phyloP scores from a whole-genome alignment of 2,113 vertebrate species.

The Cercopithecus mona region DNA sequence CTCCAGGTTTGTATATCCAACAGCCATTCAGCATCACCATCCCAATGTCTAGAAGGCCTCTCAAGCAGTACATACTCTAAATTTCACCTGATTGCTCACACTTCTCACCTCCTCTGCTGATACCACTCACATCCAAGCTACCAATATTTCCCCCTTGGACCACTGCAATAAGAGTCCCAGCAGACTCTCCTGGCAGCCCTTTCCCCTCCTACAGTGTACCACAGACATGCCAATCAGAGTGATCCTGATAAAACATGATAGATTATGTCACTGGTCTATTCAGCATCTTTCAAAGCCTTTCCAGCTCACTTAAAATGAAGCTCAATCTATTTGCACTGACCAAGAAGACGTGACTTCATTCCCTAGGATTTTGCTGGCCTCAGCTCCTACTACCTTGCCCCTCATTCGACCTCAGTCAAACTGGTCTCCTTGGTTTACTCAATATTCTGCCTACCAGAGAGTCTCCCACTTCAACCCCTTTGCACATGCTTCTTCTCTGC shows the following conservation, averaged over 20 bases:
- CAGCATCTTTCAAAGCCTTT: background rate
- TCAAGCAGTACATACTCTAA: background rate
- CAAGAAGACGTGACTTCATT: background rate
- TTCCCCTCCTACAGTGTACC: background rate
- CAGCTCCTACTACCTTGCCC: background rate
- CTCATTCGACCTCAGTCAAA: background rate
- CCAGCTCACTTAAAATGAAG: background rate
- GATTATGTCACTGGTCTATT: background rate
- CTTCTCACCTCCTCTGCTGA: background rate
- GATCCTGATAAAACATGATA: background rate
- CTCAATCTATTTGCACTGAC: background rate
- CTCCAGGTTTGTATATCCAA: background rate
- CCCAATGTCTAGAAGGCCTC: background rate
- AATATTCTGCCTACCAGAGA: background rate
- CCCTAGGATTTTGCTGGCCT: background rate
- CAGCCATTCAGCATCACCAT: background rate
- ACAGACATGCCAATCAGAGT: background rate
- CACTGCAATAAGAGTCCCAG: background rate
- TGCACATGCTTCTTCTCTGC: background rate
- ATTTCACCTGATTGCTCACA: background rate
- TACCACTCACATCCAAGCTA: background rate
- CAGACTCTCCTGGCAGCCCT: background rate
- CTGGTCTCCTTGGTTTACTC: background rate
- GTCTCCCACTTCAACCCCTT: background rate
- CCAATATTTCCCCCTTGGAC: background rate